Percentiles rank a stretch among this genome's conserved stretches.
phyloP scores from a whole-genome alignment of 2,113 vertebrate species.

The Lethenteron reissneri region DNA sequence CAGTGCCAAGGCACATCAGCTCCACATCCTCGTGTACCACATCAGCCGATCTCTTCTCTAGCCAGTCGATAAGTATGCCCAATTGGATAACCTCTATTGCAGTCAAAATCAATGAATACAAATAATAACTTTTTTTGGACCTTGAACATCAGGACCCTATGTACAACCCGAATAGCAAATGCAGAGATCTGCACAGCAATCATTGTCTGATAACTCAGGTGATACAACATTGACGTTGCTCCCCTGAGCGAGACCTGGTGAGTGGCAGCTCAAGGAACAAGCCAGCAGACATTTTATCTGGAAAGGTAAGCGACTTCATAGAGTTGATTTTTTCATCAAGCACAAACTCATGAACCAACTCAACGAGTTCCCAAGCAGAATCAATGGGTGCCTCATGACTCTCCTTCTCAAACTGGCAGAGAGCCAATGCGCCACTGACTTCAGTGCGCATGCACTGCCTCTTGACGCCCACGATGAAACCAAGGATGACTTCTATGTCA shows the following conservation, averaged over 20 bases:
- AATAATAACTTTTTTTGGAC: no score
- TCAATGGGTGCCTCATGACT: not conserved
- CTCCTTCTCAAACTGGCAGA: not conserved
- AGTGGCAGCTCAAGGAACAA: not conserved
- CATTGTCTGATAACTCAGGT: not conserved
- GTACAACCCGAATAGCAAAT: not conserved
- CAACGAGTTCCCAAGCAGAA: not conserved
- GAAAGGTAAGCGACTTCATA: not conserved
- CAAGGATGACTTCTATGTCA: not conserved
- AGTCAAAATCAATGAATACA: no score
- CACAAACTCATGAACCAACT: not conserved
- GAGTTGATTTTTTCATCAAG: not conserved
- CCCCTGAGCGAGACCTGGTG: not conserved
- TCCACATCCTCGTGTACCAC: no score
- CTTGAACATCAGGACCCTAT: not conserved
- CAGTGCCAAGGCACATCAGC: no score
- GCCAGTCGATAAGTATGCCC: no score
- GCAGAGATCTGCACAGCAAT: not conserved
- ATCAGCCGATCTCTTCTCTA: no score
- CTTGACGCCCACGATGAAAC: constrained; percentile 2
- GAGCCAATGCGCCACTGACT: not conserved
- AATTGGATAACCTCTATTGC: no score
- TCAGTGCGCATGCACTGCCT: not conserved
- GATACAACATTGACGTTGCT: not conserved
- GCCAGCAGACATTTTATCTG: not conserved